Percentiles rank a stretch among this genome's conserved stretches.
Conservation (phyloP, 2,113 vertebrate genomes). For the Aythya baeri region DNA sequence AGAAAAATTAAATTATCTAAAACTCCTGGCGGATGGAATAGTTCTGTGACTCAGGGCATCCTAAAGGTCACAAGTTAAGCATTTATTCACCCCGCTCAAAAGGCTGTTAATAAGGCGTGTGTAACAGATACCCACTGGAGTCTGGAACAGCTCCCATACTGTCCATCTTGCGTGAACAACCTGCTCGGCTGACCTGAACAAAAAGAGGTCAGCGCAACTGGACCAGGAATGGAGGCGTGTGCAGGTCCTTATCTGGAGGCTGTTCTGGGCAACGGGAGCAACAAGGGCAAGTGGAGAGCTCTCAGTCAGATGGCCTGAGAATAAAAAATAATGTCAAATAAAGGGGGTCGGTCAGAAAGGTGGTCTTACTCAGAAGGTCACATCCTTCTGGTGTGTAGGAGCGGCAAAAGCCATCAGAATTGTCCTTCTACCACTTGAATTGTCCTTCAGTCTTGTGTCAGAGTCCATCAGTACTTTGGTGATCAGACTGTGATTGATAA, state of each 20-base stretch:
- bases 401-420: neutral
- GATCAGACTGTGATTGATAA: neutral
- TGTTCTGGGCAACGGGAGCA: neutral
- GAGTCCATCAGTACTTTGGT: neutral
- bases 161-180: neutral
- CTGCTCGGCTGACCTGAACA: accelerated
- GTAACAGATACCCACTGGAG: neutral
- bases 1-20: neutral
- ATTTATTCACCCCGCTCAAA: neutral
- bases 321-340: neutral
- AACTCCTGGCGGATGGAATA: neutral
- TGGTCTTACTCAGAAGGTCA: neutral
- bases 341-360: neutral
- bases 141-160: neutral
- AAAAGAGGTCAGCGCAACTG: neutral
- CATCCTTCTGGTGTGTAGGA: neutral
- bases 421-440: no score
- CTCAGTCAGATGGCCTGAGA: neutral
- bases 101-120: neutral
- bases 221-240: neutral
- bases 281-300: neutral
- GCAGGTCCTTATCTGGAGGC: accelerated
- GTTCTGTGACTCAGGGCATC: neutral
- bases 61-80: neutral
- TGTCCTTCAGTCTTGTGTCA: no score